phyloP scores from a whole-genome alignment of 2,888 invertebrate genomes.

The Spilosoma lubricipeda region DNA sequence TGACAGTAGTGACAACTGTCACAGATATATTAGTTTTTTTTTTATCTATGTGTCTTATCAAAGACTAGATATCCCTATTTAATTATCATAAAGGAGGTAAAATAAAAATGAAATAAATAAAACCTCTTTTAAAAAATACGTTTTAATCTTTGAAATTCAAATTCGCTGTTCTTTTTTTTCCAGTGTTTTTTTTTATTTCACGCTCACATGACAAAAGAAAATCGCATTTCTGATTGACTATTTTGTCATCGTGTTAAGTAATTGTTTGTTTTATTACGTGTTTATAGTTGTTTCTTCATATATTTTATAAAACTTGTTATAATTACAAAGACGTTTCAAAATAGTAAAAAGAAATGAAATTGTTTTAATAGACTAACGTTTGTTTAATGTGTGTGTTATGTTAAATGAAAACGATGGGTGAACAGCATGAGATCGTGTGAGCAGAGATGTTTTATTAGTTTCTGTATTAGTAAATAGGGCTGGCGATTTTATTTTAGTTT shows the following conservation, averaged over 20 bases:
- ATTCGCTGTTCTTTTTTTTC: background rate
- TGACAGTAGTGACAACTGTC: no score
- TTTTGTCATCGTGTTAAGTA: background rate
- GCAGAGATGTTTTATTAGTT: slow-evolving; percentile 44
- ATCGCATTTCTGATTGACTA: background rate
- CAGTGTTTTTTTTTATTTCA: background rate
- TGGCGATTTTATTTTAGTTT: slow-evolving; percentile 11
- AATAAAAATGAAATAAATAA: background rate
- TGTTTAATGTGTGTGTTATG: slow-evolving; percentile 29
- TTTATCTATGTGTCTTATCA: no score
- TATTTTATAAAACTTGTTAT: background rate
- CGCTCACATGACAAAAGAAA: background rate
- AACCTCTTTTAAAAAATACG: background rate
- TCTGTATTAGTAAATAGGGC: slow-evolving; percentile 12
- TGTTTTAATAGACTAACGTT: slow-evolving; percentile 25
- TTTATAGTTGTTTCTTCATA: background rate
- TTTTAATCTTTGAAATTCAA: background rate
- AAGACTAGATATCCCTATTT: background rate
- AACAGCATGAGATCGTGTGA: slow-evolving; percentile 67
- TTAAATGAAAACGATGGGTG: slow-evolving; percentile 22
- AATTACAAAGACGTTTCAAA: background rate
- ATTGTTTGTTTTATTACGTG: background rate
- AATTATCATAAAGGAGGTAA: background rate
- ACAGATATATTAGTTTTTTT: no score
- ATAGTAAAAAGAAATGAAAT: background rate